Evolutionary conservation across 2,888 invertebrate species (phyloP).

Genomic region (Cryptus viduatorius): DNA sequence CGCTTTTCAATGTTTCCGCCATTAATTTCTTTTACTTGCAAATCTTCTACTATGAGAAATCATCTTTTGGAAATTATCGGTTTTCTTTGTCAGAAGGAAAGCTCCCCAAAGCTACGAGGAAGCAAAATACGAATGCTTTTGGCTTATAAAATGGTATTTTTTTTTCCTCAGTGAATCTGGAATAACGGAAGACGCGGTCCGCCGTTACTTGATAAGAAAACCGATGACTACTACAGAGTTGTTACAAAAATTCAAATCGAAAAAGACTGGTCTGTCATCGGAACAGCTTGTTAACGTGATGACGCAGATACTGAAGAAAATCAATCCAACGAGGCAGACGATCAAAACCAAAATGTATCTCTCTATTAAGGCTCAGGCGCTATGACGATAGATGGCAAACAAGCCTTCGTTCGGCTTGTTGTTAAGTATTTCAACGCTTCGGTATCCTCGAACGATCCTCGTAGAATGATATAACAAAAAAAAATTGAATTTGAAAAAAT

Average conservation of each 20-base stretch:
- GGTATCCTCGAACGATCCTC: neutral
- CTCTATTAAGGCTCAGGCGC: constrained; percentile 90
- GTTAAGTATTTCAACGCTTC: neutral
- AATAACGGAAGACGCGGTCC: constrained; percentile 97
- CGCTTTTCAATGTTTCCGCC: too few relatives aligned
- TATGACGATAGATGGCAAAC: constrained; percentile 55
- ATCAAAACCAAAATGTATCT: constrained; percentile 98
- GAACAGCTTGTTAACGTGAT: constrained; percentile 97
- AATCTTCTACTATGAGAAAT: too few relatives aligned
- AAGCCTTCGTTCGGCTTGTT: neutral
- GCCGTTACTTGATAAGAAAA: constrained; percentile 97
- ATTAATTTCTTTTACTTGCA: too few relatives aligned
- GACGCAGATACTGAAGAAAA: constrained; percentile 97
- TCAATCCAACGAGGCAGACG: constrained; percentile 96
- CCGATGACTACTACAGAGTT: constrained; percentile 99
- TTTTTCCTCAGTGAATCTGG: constrained; percentile 90
- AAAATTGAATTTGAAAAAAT: neutral
- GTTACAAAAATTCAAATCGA: constrained; percentile 97
- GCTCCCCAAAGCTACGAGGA: too few relatives aligned
- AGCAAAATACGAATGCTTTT: too few relatives aligned
- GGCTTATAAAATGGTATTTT: neutral
- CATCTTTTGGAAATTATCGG: too few relatives aligned
- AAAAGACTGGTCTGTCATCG: constrained; percentile 95
- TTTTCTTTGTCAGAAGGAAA: too few relatives aligned
- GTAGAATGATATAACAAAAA: neutral